Evolutionary conservation across 2,113 vertebrate species (phyloP).

Genomic region (Sphaerodactylus townsendi): DNA sequence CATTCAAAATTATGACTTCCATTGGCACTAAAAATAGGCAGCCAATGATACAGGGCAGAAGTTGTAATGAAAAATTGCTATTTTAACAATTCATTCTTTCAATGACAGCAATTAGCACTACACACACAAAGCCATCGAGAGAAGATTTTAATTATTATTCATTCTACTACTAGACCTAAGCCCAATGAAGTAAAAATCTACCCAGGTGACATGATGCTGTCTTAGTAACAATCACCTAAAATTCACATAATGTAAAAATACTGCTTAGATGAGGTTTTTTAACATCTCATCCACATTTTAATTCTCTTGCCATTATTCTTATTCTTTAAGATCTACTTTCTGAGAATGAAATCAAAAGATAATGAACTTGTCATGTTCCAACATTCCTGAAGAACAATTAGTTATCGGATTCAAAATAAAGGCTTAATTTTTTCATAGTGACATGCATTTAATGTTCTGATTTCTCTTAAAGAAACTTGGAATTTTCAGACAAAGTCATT

Average conservation of each 20-base stretch:
- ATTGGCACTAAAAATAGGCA: conserved; percentile 83
- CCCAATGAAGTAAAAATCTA: conserved; percentile 74
- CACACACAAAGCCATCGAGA: conserved; percentile 80
- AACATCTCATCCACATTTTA: conserved; percentile 65
- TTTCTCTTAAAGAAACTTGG: conserved; percentile 62
- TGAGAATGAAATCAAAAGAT: conserved; percentile 69
- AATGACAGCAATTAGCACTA: conserved; percentile 83
- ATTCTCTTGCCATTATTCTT: conserved; percentile 70
- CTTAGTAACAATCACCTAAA: conserved; percentile 71
- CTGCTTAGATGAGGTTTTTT: conserved; percentile 70
- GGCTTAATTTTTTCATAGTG: conserved; percentile 61
- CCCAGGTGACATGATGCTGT: conserved; percentile 70
- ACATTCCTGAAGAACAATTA: conserved; percentile 68
- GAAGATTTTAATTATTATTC: conserved; percentile 84
- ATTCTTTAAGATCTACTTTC: conserved; percentile 65
- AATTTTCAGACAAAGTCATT: conserved; percentile 59
- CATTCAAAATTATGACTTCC: conserved; percentile 84
- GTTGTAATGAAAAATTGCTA: conserved; percentile 79
- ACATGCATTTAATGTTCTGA: conserved; percentile 58
- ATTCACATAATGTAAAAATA: conserved; percentile 70
- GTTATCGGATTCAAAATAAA: conserved; percentile 65
- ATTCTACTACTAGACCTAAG: conserved; percentile 72
- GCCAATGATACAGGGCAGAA: conserved; percentile 77
- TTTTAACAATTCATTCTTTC: conserved; percentile 80
- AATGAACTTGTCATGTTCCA: conserved; percentile 64